Base-by-base conservation (phyloP, 2,888 invertebrate species). In the Hesperia comma region DNA sequence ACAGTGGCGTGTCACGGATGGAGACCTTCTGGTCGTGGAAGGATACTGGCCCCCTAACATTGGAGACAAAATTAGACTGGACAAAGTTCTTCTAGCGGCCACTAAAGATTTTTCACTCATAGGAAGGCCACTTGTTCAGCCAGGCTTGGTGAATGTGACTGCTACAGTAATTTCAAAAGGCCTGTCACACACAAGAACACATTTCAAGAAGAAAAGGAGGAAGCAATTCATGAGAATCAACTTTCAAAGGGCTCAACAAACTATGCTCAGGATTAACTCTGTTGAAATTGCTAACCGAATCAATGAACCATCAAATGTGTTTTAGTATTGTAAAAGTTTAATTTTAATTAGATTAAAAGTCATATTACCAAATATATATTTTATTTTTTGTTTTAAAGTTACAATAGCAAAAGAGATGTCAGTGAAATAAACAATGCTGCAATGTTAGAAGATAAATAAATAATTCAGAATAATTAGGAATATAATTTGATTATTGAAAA, bases 121-220 rank as follows among this genome's bases (percentile, higher is more conserved):
- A 70, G 98, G 98, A 8, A 88, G 95, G 49, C 98, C 98, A 0
- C 75, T 98, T 10, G 92, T 98, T 1, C 95, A 96, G 76, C 92
- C 94, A 15, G 96, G 95, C 14, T 83, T 97, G 55, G 96, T 97
- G 0, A 91, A 94, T 72, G 94, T 98, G 0, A 95, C 95, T 69
- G 98, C 97, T 0, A 97, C 97, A 19, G 94, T 98, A 0, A 95
- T 98, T 60, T 97, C 97, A 66, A 97, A 97, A 84, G 96, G 96
- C 0, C 87, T 97, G 12, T 96, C 96, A 0, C 96, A 97, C 78
- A 97, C 96, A 1, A 95, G 95, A 84, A 95, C 96, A 33, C 94
- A 95, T 78, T 97, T 97, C 77, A 94, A 94, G 69, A 95, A 96
- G 85, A 96, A 94, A 76, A 93, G 95, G 73, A 95, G 96, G 88